phyloP scores from a whole-genome alignment of 2,797 vertebrate genomes.

The Spinus olivaceus region DNA sequence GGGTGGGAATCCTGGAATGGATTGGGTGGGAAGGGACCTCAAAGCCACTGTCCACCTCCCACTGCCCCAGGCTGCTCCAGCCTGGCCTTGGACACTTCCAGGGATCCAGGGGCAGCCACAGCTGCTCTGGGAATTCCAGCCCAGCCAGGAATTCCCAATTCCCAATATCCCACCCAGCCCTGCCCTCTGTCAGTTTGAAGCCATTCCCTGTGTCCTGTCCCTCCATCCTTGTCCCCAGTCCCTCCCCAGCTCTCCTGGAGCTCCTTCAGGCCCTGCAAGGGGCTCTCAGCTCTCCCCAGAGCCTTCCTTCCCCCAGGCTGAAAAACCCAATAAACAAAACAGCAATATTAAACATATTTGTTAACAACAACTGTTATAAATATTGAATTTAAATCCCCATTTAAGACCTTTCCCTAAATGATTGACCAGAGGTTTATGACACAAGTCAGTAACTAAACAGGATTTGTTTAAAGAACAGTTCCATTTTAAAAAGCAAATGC shows the following conservation, averaged over 20 bases:
- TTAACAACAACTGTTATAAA: neutral
- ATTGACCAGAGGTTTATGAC: slow-evolving; percentile 1
- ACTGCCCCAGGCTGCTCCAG: neutral
- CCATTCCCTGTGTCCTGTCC: neutral
- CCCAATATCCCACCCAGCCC: rapidly evolving
- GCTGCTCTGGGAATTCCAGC: neutral
- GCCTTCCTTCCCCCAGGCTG: neutral
- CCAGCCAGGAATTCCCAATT: neutral
- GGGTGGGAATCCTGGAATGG: neutral
- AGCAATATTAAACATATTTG: slow-evolving; percentile 3
- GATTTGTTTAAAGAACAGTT: slow-evolving; percentile 22
- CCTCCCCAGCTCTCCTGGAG: neutral
- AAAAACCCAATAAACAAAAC: neutral
- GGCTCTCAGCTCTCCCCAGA: neutral
- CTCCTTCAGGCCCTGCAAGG: rapidly evolving
- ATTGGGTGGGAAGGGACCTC: neutral
- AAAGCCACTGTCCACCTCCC: neutral
- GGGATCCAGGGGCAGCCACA: neutral
- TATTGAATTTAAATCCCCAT: neutral
- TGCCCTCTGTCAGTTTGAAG: rapidly evolving
- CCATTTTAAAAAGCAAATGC: neutral
- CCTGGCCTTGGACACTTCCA: neutral
- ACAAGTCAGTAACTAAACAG: slow-evolving; percentile 12
- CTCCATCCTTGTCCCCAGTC: neutral
- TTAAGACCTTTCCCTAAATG: slow-evolving; percentile 7